Evolutionary conservation across 2,888 invertebrate species (phyloP).

Genomic region (Oeneis ivallda): DNA sequence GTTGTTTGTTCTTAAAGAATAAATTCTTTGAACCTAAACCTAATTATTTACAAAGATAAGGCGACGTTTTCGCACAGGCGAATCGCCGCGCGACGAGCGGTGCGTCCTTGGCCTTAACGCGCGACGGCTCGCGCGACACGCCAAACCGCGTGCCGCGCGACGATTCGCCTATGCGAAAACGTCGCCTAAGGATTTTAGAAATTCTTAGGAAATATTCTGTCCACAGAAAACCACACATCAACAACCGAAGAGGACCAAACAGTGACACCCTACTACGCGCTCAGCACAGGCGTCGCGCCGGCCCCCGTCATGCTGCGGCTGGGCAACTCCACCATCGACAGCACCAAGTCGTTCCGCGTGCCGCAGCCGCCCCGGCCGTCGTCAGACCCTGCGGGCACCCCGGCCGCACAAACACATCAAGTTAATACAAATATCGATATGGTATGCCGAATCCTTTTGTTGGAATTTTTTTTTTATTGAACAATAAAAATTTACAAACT

Average conservation of each 20-base stretch:
- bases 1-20: too few relatives aligned
- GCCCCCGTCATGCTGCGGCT: constrained; percentile 73
- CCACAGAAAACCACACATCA: constrained; percentile 59
- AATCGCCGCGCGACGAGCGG: too few relatives aligned
- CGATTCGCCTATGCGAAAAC: too few relatives aligned
- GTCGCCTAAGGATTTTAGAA: neutral
- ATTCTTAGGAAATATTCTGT: neutral
- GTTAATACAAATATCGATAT: constrained; percentile 49
- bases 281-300: constrained; percentile 67
- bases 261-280: constrained; percentile 71
- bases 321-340: constrained; percentile 77
- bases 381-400: constrained; percentile 45
- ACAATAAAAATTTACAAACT: too few relatives aligned
- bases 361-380: constrained; percentile 74
- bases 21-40: too few relatives aligned
- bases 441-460: constrained; percentile 30
- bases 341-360: constrained; percentile 76
- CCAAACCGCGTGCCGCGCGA: too few relatives aligned
- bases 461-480: neutral
- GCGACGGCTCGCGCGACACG: too few relatives aligned
- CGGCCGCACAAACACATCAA: constrained; percentile 35
- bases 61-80: too few relatives aligned
- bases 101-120: too few relatives aligned
- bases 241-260: constrained; percentile 63
- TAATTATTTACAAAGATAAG: too few relatives aligned